Conservation (phyloP, 23 tunicate genomes). For the Phallusia fumigata region DNA sequence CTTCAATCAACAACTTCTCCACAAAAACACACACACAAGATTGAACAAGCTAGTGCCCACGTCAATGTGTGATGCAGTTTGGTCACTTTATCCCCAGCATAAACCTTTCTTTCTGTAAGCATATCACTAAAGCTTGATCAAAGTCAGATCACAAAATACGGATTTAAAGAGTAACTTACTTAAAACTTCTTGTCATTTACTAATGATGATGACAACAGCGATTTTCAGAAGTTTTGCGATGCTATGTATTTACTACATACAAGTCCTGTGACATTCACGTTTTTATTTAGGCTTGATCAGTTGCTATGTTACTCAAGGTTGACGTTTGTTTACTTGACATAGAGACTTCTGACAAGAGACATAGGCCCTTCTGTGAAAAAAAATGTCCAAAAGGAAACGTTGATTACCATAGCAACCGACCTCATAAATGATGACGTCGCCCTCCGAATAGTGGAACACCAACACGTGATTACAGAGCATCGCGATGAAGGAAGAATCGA, state of each 20-base stretch:
- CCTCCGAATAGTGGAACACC: conserved; percentile 62
- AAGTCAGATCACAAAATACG: background rate
- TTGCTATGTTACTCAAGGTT: too few species aligned
- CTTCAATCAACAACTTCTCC: background rate
- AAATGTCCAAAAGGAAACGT: background rate
- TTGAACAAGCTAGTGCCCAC: background rate
- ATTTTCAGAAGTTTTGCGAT: too few species aligned
- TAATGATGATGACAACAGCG: too few species aligned
- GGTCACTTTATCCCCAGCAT: background rate
- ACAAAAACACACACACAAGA: background rate
- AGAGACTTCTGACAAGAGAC: too few species aligned
- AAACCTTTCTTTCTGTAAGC: background rate
- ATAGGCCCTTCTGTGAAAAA: too few species aligned
- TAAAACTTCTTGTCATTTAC: too few species aligned
- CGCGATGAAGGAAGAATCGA: conserved; percentile 60
- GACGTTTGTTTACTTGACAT: too few species aligned
- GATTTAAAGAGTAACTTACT: too few species aligned
- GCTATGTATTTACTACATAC: too few species aligned
- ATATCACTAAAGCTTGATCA: background rate
- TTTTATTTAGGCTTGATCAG: too few species aligned
- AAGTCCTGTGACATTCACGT: too few species aligned
- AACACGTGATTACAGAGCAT: conserved; percentile 67
- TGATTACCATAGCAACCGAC: conserved; percentile 17
- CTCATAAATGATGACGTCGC: conserved; percentile 84
- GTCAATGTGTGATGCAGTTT: background rate